phyloP scores from a whole-genome alignment of 2,888 invertebrate species.

The Plagodis dolabraria region DNA sequence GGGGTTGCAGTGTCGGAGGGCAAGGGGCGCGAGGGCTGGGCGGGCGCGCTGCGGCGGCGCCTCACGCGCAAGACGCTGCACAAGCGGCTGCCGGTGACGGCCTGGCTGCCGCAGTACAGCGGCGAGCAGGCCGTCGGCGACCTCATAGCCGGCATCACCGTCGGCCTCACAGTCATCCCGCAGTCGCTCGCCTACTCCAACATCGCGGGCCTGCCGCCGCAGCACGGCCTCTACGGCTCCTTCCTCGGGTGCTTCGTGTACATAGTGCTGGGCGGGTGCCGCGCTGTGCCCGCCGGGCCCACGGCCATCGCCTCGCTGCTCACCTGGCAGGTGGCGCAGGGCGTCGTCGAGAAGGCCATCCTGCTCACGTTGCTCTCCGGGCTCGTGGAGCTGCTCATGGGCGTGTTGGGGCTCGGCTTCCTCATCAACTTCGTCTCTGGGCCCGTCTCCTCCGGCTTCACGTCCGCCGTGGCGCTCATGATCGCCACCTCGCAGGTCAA shows the following conservation, averaged over 20 bases:
- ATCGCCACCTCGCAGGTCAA: constrained; percentile 96
- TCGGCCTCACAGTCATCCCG: constrained; percentile 96
- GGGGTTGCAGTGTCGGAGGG: constrained; percentile 72
- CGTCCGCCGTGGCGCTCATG: constrained; percentile 94
- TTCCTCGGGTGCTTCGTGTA: constrained; percentile 96
- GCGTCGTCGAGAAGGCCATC: constrained; percentile 88
- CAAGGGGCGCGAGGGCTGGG: constrained; percentile 65
- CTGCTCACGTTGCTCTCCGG: constrained; percentile 91
- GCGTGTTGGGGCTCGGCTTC: constrained; percentile 92
- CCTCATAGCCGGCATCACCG: constrained; percentile 95
- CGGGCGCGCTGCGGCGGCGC: constrained; percentile 73
- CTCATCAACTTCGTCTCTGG: constrained; percentile 95
- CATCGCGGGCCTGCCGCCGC: constrained; percentile 90
- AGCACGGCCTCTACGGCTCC: constrained; percentile 97
- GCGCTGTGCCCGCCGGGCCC: constrained; percentile 96
- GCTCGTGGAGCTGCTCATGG: constrained; percentile 91
- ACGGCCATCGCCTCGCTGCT: constrained; percentile 96
- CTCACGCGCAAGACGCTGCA: constrained; percentile 89
- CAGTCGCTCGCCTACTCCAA: constrained; percentile 94
- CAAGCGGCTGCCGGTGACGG: constrained; percentile 89
- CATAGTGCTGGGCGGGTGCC: constrained; percentile 95
- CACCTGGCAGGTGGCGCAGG: constrained; percentile 91
- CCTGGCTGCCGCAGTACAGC: constrained; percentile 92
- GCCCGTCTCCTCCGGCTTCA: constrained; percentile 95
- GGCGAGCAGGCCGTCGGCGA: constrained; percentile 91